Evolutionary conservation across 2,113 vertebrate species (phyloP), one percentile per base, ranked within the genome.

Genomic region (Mustela nigripes): DNA sequence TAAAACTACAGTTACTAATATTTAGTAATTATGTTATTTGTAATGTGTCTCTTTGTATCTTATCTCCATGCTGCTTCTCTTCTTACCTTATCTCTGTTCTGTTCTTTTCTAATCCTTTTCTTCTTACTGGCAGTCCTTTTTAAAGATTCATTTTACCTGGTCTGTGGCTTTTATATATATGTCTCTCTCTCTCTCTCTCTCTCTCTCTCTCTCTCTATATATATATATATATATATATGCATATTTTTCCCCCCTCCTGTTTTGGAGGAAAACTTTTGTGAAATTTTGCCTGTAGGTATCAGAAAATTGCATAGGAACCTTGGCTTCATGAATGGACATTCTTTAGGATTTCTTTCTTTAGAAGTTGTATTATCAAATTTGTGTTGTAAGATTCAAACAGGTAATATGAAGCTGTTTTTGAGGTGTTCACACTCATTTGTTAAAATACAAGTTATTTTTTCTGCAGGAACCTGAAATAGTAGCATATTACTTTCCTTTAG

Each of bases 371-470:
- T 90, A 14, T 82, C 69, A 79, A 42, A 69, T 91, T 97, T 83
- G 10, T 96, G 45, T 71, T 63, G 7, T 5, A 71, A 65, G 33
- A 80, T 53, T 91, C 26, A 91, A 45, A 67, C 10, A 60, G 39
- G 22, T 93, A 90, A 87, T 39, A 50, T n/a, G 71, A 91, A 96
- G 31, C 91, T 92, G 11, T 82, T 36, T 92, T 21, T 79, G 88
- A 89, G 58, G 28, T 26, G 21, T 81, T 96, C 45, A 89, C 5
- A 39, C 39, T 88, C 79, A 79, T 79, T 94, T 56, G 36, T 90
- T 93, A 73, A 95, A 78, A 90, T 69, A 78, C 10, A 93, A 53
- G 45, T 84, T 96, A 81, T 86, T 91, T 95, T 87, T 97, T 91
- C 19, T 93, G 1, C 63, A 89, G 91, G 56, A 84, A 60, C 11